Base-by-base conservation (phyloP, 2,888 invertebrate genomes). In the Scaptomyza flava region DNA sequence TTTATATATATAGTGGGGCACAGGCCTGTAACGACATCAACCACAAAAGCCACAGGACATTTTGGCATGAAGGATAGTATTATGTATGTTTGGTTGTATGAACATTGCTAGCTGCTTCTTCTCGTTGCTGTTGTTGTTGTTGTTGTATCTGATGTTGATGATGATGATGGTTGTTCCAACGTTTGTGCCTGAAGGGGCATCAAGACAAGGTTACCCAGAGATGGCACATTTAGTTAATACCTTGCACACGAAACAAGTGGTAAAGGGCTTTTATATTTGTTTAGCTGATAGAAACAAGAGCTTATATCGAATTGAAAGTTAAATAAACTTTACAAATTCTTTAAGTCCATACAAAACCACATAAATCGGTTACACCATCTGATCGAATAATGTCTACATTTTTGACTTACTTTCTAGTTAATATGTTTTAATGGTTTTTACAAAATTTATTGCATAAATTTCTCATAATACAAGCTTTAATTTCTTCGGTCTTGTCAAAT, bases 11-110 rank as follows among this genome's bases (percentile, higher is more conserved):
- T 46, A 34, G 43, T 64, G 41, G 46, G 42, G 46, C 52, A 62
- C 76, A 87, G 81, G 75, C 86, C 66, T 77, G 72, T 72, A 65
- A 65, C 65, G 41, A 68, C 81, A 68, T 76, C 59, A 68, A 78
- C 87, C 87, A 79, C 79, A 84, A 81, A 81, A 84, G 76, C 87
- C 85, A 81, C 81, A 84, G 87, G 79, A 87, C 87, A 73, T 84
- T 81, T 73, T 64, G 76, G 53, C 85, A 84, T 84, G 87, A 81
- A 87, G 79, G 82, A 85, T 81, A 87, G 77, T 81, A 74, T 82
- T 81, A 74, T 67, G 66, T 58, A 30, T 43, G 69, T 66, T 52
- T 47, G 52, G 47, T 47, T 30, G 46, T 36, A 36, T 36, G 31
- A 34, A 43, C 20, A 53, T 14, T 47, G 42, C 48, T 51, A 7